Base-by-base conservation (phyloP, 2,113 vertebrate species). In the Hymenochirus boettgeri region DNA sequence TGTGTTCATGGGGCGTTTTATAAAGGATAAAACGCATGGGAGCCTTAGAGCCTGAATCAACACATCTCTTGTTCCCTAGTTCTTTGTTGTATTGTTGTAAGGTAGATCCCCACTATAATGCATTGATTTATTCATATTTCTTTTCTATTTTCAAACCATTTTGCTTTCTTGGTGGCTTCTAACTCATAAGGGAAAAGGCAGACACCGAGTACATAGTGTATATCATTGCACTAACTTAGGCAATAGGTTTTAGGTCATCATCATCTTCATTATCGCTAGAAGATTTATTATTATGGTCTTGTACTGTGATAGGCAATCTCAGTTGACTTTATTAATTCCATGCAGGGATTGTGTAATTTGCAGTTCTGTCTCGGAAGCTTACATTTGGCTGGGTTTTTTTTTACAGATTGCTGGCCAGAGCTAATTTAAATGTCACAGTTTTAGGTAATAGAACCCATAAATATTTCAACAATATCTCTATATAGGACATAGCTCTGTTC, bases 261-360 rank as follows among this genome's bases (percentile, higher is more conserved):
- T 46, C 26, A 33, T 65, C 37, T 22, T 65, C 27, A 29, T 31
- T 27, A 62, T 18, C 10, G 26, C 37, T 22, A 50, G 21, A 12
- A 65, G 26, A 57, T 57, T 5, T 65, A 50, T 57, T 33, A 50
- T 65, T 57, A 13, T 37, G 27, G 24, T 46, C 63, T 48, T 65
- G 35, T 31, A 6, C 21, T 22, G 33, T 22, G 52, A 29, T 19
- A 8, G 33, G 21, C 46, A 21, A 27, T 57, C 29, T 57, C 24
- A 18, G 25, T 12, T 50, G 29, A 65, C 22, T 7, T 29, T 55
- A 57, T 57, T 47, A 57, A 50, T 27, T 48, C 19, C 63, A 65
- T 57, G 63, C 45, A 26, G 42, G 24, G 63, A 18, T 17, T 56
- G 53, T 33, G 52, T 55, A 29, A 55, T 55, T 55, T 55, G 25